Evolutionary conservation across 2,888 invertebrate genomes (phyloP).

Genomic region (Ormyrus pomaceus): DNA sequence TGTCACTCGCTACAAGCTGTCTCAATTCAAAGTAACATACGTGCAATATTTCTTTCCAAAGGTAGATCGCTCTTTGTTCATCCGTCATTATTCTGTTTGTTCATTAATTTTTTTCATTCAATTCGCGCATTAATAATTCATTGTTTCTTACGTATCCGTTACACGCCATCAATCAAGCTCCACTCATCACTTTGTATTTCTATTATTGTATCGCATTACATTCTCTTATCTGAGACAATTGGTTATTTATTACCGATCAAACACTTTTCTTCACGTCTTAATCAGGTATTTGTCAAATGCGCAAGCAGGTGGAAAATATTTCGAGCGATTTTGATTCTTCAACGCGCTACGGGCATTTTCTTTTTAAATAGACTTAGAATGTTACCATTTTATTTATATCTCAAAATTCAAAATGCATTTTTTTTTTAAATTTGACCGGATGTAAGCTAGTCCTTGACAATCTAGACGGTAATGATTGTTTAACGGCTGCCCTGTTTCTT

Average conservation of each 20-base stretch:
- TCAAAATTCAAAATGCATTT: too few species aligned
- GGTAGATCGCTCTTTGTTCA: conserved; percentile 21
- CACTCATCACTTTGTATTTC: conserved; percentile 18
- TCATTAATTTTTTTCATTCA: conserved; percentile 15
- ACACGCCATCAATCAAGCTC: conserved; percentile 15
- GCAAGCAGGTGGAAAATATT: neutral
- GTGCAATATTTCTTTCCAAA: neutral
- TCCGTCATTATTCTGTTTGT: neutral
- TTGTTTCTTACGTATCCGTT: neutral
- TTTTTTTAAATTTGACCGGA: too few species aligned
- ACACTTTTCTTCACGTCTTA: conserved; percentile 16
- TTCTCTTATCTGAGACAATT: conserved; percentile 3
- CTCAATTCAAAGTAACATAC: neutral
- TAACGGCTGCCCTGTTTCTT: too few species aligned
- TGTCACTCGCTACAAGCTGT: conserved; percentile 14
- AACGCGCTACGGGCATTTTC: too few species aligned
- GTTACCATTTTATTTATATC: too few species aligned
- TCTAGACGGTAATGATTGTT: too few species aligned
- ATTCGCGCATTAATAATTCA: conserved; percentile 28
- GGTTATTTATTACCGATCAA: conserved; percentile 5
- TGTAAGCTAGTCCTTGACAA: too few species aligned
- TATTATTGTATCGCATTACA: neutral
- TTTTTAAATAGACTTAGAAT: too few species aligned
- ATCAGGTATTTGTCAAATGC: neutral
- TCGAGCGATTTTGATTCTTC: neutral